Evolutionary conservation across 2,888 invertebrate species (phyloP), one percentile per base, ranked within the genome.

Genomic region (Cistogaster globosa): DNA sequence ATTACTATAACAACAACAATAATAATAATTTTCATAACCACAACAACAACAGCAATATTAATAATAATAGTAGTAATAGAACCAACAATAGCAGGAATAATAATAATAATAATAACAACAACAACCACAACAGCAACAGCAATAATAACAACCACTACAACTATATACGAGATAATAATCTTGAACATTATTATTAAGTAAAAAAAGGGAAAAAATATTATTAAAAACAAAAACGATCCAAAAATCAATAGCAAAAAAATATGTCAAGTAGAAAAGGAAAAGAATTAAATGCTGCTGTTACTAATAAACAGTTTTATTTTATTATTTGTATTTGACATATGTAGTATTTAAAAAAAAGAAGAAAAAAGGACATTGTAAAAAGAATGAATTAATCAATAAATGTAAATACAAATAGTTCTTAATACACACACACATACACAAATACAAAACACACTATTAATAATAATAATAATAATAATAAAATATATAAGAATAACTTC

Each of bases 1-100:
- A 92, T 88, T 91, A 91, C 84, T 90, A 92, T 88, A 90, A 92
- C 88, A 87, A 88, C 86, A 88, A 91, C 86, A 88, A 88, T 86
- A 86, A 88, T 72, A 88, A 88, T 86, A 88, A 89, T 85, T 86
- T 87, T 58, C 80, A 86, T 51, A 86, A 78, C 42, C 26, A 80
- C 58, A 67, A 76, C 26, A 75, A 65, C 20, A 67, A 58, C 18
- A 75, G 87, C 86, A 89, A 88, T 80, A 89, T 87, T 82, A 89
- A 88, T 74, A 89, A 87, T 79, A 89, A 86, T 79, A 87, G 86
- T 87, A 89, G 87, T 83, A 87, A 86, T 80, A n/a, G n/a, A n/a
- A n/a, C n/a, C 18, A 89, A 87, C 78, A 89, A 86, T 79, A 87
- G 86, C 87, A 89, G 87, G 83, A 87, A 87, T 78, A 89, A 86